Percentiles rank a stretch among this genome's conserved stretches.
Conservation (phyloP, 2,797 vertebrate genomes). For the Trematomus bernacchii region DNA sequence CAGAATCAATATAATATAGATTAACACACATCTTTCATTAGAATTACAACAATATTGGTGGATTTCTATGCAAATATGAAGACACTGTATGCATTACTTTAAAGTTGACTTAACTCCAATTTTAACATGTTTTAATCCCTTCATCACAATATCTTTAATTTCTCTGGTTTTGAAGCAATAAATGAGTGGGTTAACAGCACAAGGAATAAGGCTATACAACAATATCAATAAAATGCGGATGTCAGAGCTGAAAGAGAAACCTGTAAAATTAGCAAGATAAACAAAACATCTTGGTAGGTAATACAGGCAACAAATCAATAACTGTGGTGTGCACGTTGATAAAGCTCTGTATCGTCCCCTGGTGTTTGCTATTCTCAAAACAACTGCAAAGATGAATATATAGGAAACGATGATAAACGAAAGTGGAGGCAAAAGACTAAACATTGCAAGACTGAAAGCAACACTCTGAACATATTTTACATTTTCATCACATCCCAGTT, state of each 20-base stretch:
- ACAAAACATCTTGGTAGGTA: conserved; percentile 65
- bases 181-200: conserved; percentile 82
- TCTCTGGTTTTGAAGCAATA: conserved; percentile 77
- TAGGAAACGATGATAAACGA: conserved; percentile 75
- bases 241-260: conserved; percentile 56
- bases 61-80: not conserved
- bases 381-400: conserved; percentile 68
- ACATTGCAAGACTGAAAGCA: conserved; percentile 46
- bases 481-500: conserved; percentile 68
- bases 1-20: not conserved
- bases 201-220: conserved; percentile 73
- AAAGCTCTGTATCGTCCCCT: conserved; percentile 73
- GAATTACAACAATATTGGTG: not conserved
- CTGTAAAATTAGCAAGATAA: conserved; percentile 41
- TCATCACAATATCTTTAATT: conserved; percentile 41
- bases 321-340: conserved; percentile 81
- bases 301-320: conserved; percentile 75
- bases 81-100: not conserved
- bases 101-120: not conserved
- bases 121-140: conserved; percentile 4
- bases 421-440: conserved; percentile 53
- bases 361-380: conserved; percentile 61
- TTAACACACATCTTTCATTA: not conserved
- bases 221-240: conserved; percentile 66
- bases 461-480: conserved; percentile 24